phyloP scores from a whole-genome alignment of 2,888 invertebrate species.

The Philereme vetulata region DNA sequence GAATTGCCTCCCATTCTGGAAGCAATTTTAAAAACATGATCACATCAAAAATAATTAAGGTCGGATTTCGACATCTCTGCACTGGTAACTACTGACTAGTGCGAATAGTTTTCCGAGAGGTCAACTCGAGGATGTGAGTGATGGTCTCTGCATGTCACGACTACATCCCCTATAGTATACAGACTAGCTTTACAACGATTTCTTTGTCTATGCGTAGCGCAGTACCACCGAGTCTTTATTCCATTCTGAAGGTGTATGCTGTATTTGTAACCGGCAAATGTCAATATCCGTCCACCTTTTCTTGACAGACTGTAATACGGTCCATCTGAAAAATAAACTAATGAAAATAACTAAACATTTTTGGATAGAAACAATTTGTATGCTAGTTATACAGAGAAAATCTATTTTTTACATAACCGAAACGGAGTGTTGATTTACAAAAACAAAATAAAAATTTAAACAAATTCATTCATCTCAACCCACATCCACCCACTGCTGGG shows the following conservation, averaged over 20 bases:
- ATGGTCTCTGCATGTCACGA: neutral
- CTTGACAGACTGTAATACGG: neutral
- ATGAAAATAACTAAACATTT: no score
- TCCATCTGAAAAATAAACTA: neutral
- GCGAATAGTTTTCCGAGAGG: neutral
- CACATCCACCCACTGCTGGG: no score
- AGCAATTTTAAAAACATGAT: no score
- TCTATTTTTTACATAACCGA: no score
- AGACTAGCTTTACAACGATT: neutral
- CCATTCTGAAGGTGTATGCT: neutral
- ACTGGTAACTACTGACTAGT: neutral
- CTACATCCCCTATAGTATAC: neutral
- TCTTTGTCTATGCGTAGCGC: slow-evolving; percentile 4
- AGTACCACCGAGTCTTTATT: slow-evolving; percentile 26
- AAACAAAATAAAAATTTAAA: no score
- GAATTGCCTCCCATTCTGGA: no score
- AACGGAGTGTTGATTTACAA: no score
- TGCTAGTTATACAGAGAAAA: no score
- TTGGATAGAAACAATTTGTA: no score
- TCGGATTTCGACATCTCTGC: neutral
- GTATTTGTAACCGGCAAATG: neutral
- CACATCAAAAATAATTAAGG: no score
- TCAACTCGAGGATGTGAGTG: neutral
- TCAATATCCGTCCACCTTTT: slow-evolving; percentile 1
- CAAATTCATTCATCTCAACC: no score